A percentile compares a stretch with the other conserved stretches of the same genome.
phyloP scores from a whole-genome alignment of 2,888 invertebrate species.

The Masnerella sp. region DNA sequence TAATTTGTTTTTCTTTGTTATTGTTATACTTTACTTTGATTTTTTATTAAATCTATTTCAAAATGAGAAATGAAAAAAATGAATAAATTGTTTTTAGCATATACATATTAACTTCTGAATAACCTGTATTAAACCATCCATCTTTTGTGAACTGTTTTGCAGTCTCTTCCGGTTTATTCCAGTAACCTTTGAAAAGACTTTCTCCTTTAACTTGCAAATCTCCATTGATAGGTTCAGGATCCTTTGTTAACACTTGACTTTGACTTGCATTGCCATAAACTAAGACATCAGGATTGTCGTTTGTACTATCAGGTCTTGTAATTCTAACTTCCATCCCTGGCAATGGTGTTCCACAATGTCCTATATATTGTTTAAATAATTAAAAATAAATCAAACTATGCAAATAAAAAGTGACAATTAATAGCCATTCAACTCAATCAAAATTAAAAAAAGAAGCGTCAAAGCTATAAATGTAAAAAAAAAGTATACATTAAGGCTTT shows the following conservation, averaged over 20 bases:
- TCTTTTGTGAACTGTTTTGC: conserved; percentile 85
- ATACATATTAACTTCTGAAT: too few relatives aligned
- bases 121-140: conserved; percentile 94
- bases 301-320: conserved; percentile 71
- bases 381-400: conserved; percentile 77
- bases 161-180: conserved; percentile 85
- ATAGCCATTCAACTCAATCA: conserved; percentile 13
- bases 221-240: conserved; percentile 75
- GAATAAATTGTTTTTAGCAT: too few relatives aligned
- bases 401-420: conserved; percentile 36
- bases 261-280: conserved; percentile 66
- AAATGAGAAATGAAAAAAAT: too few relatives aligned
- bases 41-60: too few relatives aligned
- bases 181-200: conserved; percentile 86
- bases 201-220: conserved; percentile 83
- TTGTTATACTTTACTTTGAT: too few relatives aligned
- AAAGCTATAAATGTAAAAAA: too few relatives aligned
- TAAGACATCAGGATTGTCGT: conserved; percentile 61
- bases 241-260: conserved; percentile 61
- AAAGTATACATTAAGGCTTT: too few relatives aligned
- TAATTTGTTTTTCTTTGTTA: too few relatives aligned
- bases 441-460: too few relatives aligned
- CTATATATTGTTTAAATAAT: conserved; percentile 72
- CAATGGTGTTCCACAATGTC: conserved; percentile 88
- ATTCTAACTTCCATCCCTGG: conserved; percentile 84